Evolutionary conservation across 2,797 vertebrate genomes (phyloP).

Genomic region (Paedocypris micromegethes): DNA sequence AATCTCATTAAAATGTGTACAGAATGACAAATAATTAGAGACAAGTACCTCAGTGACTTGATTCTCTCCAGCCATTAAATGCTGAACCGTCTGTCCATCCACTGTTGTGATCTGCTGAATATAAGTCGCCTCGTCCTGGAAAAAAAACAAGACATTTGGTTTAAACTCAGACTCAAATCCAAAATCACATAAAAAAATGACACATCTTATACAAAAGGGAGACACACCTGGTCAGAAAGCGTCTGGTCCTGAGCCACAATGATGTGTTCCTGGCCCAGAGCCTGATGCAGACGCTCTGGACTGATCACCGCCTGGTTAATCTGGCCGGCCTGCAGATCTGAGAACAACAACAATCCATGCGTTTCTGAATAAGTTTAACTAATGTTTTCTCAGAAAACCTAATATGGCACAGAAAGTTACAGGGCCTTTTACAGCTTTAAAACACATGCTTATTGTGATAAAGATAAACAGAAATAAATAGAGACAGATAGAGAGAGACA

Average conservation of each 20-base stretch:
- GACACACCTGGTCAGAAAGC: slow-evolving; percentile 78
- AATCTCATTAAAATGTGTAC: neutral
- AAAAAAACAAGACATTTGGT: neutral
- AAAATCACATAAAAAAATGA: neutral
- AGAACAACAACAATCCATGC: slow-evolving; percentile 32
- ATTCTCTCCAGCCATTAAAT: slow-evolving; percentile 89
- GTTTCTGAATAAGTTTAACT: too few species aligned
- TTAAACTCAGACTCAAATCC: too few species aligned
- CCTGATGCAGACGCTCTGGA: slow-evolving; percentile 78
- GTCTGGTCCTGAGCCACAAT: slow-evolving; percentile 87
- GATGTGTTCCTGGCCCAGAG: slow-evolving; percentile 87
- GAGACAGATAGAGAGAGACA: neutral
- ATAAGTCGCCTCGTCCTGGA: slow-evolving; percentile 88
- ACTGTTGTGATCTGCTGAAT: slow-evolving; percentile 97
- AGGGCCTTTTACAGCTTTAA: too few species aligned
- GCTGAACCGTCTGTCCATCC: slow-evolving; percentile 91
- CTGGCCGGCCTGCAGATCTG: slow-evolving; percentile 77
- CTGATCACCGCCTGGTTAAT: slow-evolving; percentile 68
- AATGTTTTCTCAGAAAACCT: too few species aligned
- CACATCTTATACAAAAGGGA: neutral
- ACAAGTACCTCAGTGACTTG: slow-evolving; percentile 74
- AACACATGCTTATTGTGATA: too few species aligned
- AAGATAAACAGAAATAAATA: neutral
- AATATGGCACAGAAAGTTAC: too few species aligned
- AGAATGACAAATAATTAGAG: neutral